Evolutionary conservation across 92 coral and sea anemone genomes (phyloP).

Genomic region (Diadumene lineata): DNA sequence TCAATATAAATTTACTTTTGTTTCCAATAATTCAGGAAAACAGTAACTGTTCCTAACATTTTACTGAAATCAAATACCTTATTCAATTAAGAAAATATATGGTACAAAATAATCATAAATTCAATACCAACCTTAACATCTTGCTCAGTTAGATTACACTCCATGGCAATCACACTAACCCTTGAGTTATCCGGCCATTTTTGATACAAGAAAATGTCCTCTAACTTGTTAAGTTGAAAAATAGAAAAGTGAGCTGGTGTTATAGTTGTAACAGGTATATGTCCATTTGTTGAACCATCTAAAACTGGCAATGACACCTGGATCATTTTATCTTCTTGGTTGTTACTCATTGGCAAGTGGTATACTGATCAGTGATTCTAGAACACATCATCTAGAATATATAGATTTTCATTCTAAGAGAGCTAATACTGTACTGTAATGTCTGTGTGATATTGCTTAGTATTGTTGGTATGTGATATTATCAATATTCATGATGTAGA

Average conservation of each 20-base stretch:
- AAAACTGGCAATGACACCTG: conserved; percentile 57
- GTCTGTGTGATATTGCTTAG: conserved; percentile 26
- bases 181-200: conserved; percentile 83
- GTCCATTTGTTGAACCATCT: conserved; percentile 25
- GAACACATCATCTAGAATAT: not conserved
- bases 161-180: conserved; percentile 74
- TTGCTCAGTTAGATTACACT: conserved; percentile 60
- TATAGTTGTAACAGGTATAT: conserved; percentile 48
- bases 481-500: conserved; percentile 34
- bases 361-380: not conserved
- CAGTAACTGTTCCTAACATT: not conserved
- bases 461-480: conserved; percentile 30
- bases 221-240: conserved; percentile 82
- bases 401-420: not conserved
- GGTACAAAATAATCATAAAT: not conserved
- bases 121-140: conserved; percentile 67
- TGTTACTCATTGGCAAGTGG: conserved; percentile 37
- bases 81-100: not conserved
- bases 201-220: conserved; percentile 66
- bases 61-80: conserved; percentile 1
- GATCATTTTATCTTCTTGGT: conserved; percentile 45
- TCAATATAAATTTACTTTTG: too few species aligned
- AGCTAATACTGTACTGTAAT: not conserved
- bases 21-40: not conserved
- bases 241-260: conserved; percentile 72